Base-by-base conservation (phyloP, 2,888 invertebrate genomes). In the Hypselothyrea guttata region DNA sequence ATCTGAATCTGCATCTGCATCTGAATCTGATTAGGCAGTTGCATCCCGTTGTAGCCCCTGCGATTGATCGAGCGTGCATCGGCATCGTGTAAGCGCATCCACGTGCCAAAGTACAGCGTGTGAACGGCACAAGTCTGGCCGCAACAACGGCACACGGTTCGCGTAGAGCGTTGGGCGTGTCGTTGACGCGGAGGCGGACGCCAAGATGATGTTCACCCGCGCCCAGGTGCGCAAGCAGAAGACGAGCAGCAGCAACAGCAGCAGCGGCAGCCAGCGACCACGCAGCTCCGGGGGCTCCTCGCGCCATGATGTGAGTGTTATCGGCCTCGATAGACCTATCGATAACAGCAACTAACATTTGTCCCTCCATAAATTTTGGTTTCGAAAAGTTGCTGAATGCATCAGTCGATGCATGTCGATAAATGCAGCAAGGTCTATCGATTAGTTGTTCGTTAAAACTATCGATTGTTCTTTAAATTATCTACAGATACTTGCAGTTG, bases 131-230 rank as follows among this genome's bases (percentile, higher is more conserved):
- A 12, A 31, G 40, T 7, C 40, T 33, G 48, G 35, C 35, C 53
- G 46, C 51, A 59, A 65, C 48, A 60, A 67, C 67, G 67, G 67
- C 67, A 48, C 44, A 34, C 47, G 34, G 45, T 34, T 58, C 54
- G 58, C 22, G 27, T 63, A 41, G 34, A 63, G 47, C 22, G 42
- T 56, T 71, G 45, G 67, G 54, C 48, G 64, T 53, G 48, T 47
- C 58, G 37, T 44, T 47, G 68, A 53, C 44, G 57, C 51, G 58
- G 45, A 45, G 58, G 22, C 59, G 62, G 33, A 66, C 72, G 48
- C 51, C 59, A 77, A 87, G 69, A 94, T 94, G 93, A 94, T 94
- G 93, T 94, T 94, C 90, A 93, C 93, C 77, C 93, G 93, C 78
- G 92, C 92, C 85, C 92, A 92, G 63, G 92, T 92, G 88, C 91